A percentile compares a stretch with the other conserved stretches of the same genome.
phyloP scores from a whole-genome alignment of 1,140 invertebrate species.

The Caenorhabditis tropicalis region DNA sequence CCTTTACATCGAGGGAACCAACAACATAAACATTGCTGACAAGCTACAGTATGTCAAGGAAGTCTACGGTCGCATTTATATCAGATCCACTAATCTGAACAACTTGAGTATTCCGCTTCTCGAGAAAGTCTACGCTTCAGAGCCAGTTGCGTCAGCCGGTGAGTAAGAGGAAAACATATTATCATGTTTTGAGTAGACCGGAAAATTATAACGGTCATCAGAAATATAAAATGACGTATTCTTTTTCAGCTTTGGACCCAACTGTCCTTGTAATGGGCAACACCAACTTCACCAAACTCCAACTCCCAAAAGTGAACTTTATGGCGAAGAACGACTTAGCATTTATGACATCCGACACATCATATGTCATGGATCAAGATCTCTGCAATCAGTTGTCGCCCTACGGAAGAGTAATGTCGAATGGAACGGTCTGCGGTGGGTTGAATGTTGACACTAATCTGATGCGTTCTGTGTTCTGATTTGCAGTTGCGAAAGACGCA shows the following conservation, averaged over 20 bases:
- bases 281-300: slow-evolving; percentile 1
- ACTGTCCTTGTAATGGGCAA: background rate
- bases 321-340: background rate
- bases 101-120: background rate
- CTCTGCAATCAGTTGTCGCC: slow-evolving; percentile 22
- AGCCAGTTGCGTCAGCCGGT: background rate
- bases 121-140: slow-evolving; percentile 14
- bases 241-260: slow-evolving; percentile 9
- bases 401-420: background rate
- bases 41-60: slow-evolving; percentile 30
- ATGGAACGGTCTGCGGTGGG: slow-evolving; percentile 33
- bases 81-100: background rate
- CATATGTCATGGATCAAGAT: slow-evolving; percentile 34
- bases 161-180: too few relatives aligned
- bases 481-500: slow-evolving; percentile 23
- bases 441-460: slow-evolving; percentile 15
- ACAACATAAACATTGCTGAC: background rate
- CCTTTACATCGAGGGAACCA: background rate
- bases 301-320: background rate
- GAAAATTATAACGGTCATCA: too few relatives aligned
- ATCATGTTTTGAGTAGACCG: too few relatives aligned
- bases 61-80: slow-evolving; percentile 11
- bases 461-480: background rate
- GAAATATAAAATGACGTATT: too few relatives aligned
- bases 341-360: slow-evolving; percentile 7